These are phyloP conservation scores for Drosophila neotestacea DNA, from an alignment of 2,888 invertebrate species.

Conservation along the genomic window DNA sequence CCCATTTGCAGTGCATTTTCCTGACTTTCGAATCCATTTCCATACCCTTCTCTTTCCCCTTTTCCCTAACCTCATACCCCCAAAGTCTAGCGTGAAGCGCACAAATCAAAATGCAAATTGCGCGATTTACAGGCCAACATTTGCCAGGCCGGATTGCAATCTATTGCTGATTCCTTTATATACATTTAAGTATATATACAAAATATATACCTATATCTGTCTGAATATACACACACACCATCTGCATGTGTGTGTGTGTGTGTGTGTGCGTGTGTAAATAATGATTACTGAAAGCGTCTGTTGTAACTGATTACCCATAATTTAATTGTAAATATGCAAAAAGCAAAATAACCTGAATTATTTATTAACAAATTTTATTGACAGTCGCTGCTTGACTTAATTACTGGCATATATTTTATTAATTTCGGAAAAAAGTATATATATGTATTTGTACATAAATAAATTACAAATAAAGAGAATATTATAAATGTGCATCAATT, in stretches of 20 bases:
- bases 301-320: slow-evolving; percentile 79
- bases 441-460: slow-evolving; percentile 9
- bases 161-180: slow-evolving; percentile 22
- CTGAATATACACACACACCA: slow-evolving; percentile 14
- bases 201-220: slow-evolving; percentile 8
- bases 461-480: slow-evolving; percentile 20
- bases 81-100: slow-evolving; percentile 61
- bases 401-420: slow-evolving; percentile 80
- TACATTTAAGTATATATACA: background rate
- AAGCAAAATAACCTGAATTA: slow-evolving; percentile 79
- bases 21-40: background rate
- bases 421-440: slow-evolving; percentile 63
- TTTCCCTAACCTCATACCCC: slow-evolving; percentile 1
- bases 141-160: slow-evolving; percentile 34
- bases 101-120: slow-evolving; percentile 78
- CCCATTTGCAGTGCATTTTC: background rate
- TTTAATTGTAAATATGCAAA: slow-evolving; percentile 78
- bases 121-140: slow-evolving; percentile 66
- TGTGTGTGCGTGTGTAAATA: slow-evolving; percentile 55
- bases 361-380: slow-evolving; percentile 80
- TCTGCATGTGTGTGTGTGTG: slow-evolving; percentile 1
- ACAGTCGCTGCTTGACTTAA: slow-evolving; percentile 81
- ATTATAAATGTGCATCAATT: slow-evolving; percentile 12
- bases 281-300: slow-evolving; percentile 78
- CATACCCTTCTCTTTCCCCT: background rate